Percentiles rank a stretch among this genome's conserved stretches.
Conservation (phyloP, 2,888 invertebrate species). For the Schrankia costaestrigalis region DNA sequence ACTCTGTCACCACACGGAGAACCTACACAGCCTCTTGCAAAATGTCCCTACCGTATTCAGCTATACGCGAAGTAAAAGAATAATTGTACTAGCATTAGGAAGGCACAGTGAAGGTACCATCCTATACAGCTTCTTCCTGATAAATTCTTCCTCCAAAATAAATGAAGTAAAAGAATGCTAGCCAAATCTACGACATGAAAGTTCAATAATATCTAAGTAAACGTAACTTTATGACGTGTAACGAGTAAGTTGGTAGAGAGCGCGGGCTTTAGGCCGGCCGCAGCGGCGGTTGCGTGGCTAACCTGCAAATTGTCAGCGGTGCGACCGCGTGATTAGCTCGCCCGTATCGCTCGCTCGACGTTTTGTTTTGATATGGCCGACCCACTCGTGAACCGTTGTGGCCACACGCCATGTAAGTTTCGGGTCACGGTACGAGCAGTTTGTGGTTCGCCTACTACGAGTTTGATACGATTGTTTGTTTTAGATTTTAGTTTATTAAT, state of each 20-base stretch:
- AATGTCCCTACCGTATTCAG: no score
- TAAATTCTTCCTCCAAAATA: no score
- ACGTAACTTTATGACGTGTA: conserved; percentile 28
- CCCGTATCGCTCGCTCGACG: conserved; percentile 42
- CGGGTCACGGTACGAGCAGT: conserved; percentile 48
- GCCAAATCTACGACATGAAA: background rate
- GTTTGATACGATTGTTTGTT: conserved; percentile 30
- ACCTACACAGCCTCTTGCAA: no score
- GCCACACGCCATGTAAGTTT: conserved; percentile 44
- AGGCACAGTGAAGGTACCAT: no score
- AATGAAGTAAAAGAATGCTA: background rate
- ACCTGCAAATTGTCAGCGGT: conserved; percentile 58
- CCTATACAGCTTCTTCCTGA: no score
- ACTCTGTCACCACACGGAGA: no score
- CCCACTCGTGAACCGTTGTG: conserved; percentile 29
- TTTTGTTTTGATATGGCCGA: conserved; percentile 57
- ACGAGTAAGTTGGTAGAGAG: conserved; percentile 14
- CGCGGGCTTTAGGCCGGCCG: conserved; percentile 22
- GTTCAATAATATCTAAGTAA: conserved; percentile 23
- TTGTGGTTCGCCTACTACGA: conserved; percentile 45
- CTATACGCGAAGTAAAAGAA: no score
- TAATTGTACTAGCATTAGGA: no score
- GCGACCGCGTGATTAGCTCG: conserved; percentile 58
- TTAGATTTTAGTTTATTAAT: conserved; percentile 6
- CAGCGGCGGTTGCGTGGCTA: conserved; percentile 49